Conservation (phyloP, 30 jellyfish, hydroid and myxozoan genomes). For the Hydractinia symbiolongicarpus region DNA sequence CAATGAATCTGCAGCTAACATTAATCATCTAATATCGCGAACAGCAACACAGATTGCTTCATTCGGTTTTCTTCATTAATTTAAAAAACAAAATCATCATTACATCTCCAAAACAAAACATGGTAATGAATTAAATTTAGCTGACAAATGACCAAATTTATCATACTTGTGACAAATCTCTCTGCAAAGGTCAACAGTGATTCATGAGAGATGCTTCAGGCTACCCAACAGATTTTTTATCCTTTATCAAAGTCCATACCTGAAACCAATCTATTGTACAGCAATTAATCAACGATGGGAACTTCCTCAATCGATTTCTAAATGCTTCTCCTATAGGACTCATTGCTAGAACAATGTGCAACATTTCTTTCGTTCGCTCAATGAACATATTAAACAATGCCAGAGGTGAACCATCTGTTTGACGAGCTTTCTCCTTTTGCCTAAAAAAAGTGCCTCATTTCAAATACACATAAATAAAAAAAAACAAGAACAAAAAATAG, state of each 20-base stretch:
- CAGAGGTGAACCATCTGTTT: constrained; percentile 97
- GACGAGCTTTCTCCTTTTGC: constrained; percentile 85
- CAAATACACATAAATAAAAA: no score
- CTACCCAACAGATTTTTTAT: neutral
- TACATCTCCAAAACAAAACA: no score
- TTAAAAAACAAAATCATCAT: no score
- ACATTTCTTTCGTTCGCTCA: constrained; percentile 94
- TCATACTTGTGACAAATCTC: no score
- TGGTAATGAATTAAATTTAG: no score
- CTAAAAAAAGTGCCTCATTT: constrained; percentile 20
- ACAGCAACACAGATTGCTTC: no score
- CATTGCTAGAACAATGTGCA: constrained; percentile 96
- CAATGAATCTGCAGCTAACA: no score
- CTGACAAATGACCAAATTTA: no score
- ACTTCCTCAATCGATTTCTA: constrained; percentile 84
- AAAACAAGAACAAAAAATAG: no score
- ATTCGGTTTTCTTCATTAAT: no score
- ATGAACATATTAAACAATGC: constrained; percentile 76
- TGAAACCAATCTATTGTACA: constrained; percentile 98
- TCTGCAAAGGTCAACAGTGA: neutral
- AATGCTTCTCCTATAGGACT: constrained; percentile 99
- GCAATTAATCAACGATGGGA: constrained; percentile 90
- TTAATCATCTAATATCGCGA: no score
- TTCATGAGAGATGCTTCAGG: neutral
- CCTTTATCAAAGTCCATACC: constrained; percentile 21